Percentiles rank a stretch among this genome's conserved stretches.
These are phyloP conservation scores for Poicephalus gulielmi DNA, from an alignment of 2,113 vertebrate genomes.

Conservation along the genomic window DNA sequence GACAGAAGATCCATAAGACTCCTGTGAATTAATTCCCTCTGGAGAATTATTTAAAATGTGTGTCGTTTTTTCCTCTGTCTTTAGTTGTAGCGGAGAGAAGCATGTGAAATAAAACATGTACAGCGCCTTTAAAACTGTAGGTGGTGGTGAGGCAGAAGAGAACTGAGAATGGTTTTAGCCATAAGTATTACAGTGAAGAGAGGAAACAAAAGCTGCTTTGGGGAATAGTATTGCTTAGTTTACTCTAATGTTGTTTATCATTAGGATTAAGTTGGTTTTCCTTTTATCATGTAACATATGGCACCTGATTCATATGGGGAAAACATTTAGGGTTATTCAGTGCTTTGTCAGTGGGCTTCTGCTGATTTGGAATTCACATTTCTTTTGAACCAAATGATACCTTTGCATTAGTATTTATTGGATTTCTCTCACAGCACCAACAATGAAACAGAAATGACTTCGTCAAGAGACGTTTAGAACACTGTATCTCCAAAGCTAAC, in stretches of 20 bases:
- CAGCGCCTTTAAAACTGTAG: too few relatives aligned
- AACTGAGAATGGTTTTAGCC: too few relatives aligned
- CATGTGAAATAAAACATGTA: too few relatives aligned
- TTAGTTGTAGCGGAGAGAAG: too few relatives aligned
- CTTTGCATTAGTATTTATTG: background rate
- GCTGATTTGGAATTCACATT: background rate
- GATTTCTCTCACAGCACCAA: background rate
- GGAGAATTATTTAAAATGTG: too few relatives aligned
- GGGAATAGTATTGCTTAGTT: too few relatives aligned
- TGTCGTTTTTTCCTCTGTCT: too few relatives aligned
- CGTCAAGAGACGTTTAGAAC: background rate
- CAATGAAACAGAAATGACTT: background rate
- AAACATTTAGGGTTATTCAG: background rate
- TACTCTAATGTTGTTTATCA: background rate
- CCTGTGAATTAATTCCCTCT: too few relatives aligned
- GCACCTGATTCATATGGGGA: background rate
- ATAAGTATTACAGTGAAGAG: too few relatives aligned
- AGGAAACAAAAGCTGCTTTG: too few relatives aligned
- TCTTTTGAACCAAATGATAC: background rate
- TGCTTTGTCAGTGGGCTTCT: background rate
- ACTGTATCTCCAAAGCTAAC: background rate
- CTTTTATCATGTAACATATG: background rate
- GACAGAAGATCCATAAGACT: too few relatives aligned
- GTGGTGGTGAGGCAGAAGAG: too few relatives aligned
- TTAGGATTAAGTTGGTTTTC: background rate